Evolutionary conservation across 2,113 vertebrate species (phyloP).

Genomic region (Mirza zaza): DNA sequence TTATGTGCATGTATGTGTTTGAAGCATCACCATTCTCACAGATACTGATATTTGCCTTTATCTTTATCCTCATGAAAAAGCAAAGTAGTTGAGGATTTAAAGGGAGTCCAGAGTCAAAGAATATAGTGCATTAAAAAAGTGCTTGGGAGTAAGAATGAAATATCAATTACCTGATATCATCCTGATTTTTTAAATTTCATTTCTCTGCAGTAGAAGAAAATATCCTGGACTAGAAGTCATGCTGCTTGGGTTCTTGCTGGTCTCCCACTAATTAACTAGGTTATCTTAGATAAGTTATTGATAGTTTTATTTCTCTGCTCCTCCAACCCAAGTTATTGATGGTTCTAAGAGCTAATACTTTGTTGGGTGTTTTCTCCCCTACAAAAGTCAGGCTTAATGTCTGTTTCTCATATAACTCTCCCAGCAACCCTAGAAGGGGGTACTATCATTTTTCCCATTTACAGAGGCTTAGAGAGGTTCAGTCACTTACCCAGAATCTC

Average conservation of each 20-base stretch:
- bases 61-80: slow-evolving; percentile 9
- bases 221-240: background rate
- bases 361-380: background rate
- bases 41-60: background rate
- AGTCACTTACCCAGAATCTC: background rate
- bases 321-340: background rate
- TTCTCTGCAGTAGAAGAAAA: slow-evolving; percentile 28
- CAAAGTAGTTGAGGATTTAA: slow-evolving; percentile 45
- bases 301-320: background rate
- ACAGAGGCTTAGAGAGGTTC: background rate
- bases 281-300: background rate
- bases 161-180: background rate
- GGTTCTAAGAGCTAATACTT: background rate
- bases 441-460: background rate
- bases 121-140: background rate
- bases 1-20: background rate
- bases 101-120: background rate
- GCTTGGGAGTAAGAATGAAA: background rate
- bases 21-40: background rate
- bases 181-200: slow-evolving; percentile 4
- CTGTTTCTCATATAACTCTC: background rate
- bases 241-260: background rate
- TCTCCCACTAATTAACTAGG: background rate
- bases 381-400: background rate
- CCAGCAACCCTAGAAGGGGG: background rate